A percentile compares a stretch with the other conserved stretches of the same genome.
phyloP scores from a whole-genome alignment of 2,888 invertebrate species.

The Sinohyriopsis cumingii region DNA sequence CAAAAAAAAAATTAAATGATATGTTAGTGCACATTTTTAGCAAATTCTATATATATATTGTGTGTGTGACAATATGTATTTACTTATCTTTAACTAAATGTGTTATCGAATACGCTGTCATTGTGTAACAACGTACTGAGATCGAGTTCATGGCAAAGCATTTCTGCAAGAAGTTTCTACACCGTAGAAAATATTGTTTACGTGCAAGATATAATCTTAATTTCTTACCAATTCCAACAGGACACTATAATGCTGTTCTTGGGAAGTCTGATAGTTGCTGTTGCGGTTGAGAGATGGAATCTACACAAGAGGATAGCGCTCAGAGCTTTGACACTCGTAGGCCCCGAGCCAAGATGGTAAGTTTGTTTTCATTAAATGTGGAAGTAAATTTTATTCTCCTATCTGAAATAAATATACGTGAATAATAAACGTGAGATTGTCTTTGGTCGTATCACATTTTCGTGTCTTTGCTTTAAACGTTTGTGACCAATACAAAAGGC shows the following conservation, averaged over 20 bases:
- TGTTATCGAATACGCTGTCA: no score
- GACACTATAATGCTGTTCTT: conserved; percentile 68
- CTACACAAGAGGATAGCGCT: conserved; percentile 90
- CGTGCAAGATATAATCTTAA: background rate
- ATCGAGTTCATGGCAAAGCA: background rate
- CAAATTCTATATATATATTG: no score
- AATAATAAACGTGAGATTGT: no score
- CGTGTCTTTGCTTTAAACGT: no score
- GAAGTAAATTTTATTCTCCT: background rate
- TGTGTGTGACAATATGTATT: no score
- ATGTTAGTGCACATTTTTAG: no score
- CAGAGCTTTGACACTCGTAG: conserved; percentile 82
- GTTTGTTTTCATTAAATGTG: background rate
- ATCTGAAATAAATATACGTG: no score
- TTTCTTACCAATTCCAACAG: conserved; percentile 24
- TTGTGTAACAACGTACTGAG: background rate
- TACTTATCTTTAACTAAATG: no score
- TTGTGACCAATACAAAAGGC: no score
- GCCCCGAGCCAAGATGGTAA: conserved; percentile 68
- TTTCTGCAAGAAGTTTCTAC: no score
- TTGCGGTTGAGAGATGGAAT: conserved; percentile 91
- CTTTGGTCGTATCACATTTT: no score
- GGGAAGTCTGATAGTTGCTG: conserved; percentile 91
- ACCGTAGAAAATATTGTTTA: background rate
- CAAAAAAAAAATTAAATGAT: no score